Evolutionary conservation across 2,888 invertebrate genomes (phyloP), one percentile per base, ranked within the genome.

Genomic region (Ornithoptera priamus): DNA sequence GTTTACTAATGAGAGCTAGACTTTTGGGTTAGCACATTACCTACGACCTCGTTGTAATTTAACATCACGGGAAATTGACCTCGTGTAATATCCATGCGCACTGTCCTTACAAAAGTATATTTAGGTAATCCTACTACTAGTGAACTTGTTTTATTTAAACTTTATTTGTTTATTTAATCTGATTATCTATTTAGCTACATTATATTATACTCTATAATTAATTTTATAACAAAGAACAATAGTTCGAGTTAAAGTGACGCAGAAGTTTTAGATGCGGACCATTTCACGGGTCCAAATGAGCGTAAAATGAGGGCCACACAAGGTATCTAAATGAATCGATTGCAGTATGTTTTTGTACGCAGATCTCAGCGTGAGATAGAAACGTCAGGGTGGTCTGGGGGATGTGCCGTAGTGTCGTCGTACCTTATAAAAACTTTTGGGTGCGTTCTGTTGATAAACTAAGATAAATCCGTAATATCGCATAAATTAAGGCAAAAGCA

Each of bases 231-330:
- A n/a, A 24, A 64, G 53, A 53, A 61, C 63, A 70, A 64, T 61
- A 59, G 61, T 65, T 39, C 36, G 18, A 42, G n/a, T 36, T 30
- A 30, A 65, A 58, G 65, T 63, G 66, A 65, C 67, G 62, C 69
- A 64, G 67, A 61, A 57, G 65, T 69, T 73, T 71, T 63, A 65
- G 64, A 66, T 65, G 71, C 72, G 71, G 72, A 73, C 73, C 72
- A 81, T 81, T 84, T 82, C 81, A 83, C 80, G 80, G 80, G 75
- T 70, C 74, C 73, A 75, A 77, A 84, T 80, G 73, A 82, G 83
- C 86, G 85, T 89, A 80, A 86, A 89, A 86, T 85, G 80, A 85
- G 84, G 89, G 87, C 90, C 88, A 89, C 89, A 89, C 87, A 87
- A 84, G 85, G 81, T 46, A 46, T 46, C 46, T 82, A 87, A 88